Percentiles rank a stretch among this genome's conserved stretches.
phyloP scores from a whole-genome alignment of 2,888 invertebrate species.

The Troides oblongomaculatus region DNA sequence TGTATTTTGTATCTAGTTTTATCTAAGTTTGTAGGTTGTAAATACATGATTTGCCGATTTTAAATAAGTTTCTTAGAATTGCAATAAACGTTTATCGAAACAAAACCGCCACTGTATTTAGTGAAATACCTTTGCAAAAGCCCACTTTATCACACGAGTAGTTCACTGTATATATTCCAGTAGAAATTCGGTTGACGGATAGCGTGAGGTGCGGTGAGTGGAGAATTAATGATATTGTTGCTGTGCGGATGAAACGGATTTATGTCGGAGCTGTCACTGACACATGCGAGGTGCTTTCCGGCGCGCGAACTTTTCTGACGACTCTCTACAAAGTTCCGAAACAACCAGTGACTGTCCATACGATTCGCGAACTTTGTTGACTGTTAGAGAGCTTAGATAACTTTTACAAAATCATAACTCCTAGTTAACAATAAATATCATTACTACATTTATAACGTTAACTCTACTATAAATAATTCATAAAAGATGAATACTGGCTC shows the following conservation, averaged over 20 bases:
- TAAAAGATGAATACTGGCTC: too few relatives aligned
- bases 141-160: slow-evolving; percentile 12
- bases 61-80: background rate
- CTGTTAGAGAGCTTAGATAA: too few relatives aligned
- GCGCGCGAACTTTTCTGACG: slow-evolving; percentile 20
- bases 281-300: slow-evolving; percentile 37
- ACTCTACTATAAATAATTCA: too few relatives aligned
- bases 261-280: slow-evolving; percentile 53
- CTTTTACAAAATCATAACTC: too few relatives aligned
- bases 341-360: slow-evolving; percentile 3
- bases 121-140: slow-evolving; percentile 1
- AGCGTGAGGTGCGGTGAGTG: slow-evolving; percentile 39
- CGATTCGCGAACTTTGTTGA: too few relatives aligned
- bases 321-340: slow-evolving; percentile 19
- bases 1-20: too few relatives aligned
- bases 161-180: slow-evolving; percentile 18
- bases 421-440: too few relatives aligned
- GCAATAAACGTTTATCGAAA: background rate
- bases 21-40: too few relatives aligned
- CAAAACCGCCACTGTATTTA: background rate
- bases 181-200: slow-evolving; percentile 46
- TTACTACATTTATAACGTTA: too few relatives aligned
- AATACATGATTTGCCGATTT: background rate
- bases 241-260: slow-evolving; percentile 49
- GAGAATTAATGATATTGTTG: slow-evolving; percentile 42